Conservation (phyloP, 2,888 invertebrate genomes). For the Itoplectis maculator region DNA sequence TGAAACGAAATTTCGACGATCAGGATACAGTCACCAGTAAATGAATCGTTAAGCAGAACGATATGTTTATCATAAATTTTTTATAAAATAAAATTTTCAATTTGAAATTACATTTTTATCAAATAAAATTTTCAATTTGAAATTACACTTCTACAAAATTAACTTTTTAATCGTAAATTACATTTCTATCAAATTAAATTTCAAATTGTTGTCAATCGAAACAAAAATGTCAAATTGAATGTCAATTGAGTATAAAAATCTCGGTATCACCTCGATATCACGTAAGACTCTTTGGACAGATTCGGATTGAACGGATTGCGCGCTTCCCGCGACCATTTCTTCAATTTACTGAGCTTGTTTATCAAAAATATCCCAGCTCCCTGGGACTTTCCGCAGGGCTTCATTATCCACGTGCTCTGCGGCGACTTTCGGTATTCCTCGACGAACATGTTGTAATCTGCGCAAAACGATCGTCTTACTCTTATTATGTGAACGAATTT, state of each 20-base stretch:
- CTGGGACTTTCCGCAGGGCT: constrained; percentile 97
- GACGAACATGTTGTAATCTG: constrained; percentile 98
- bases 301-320: constrained; percentile 94
- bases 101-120: no score
- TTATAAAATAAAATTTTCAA: no score
- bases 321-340: constrained; percentile 95
- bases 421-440: constrained; percentile 98
- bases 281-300: constrained; percentile 95
- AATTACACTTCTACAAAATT: no score
- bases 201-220: no score
- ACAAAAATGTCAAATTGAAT: no score
- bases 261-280: constrained; percentile 91
- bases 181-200: no score
- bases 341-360: constrained; percentile 96
- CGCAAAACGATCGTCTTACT: neutral
- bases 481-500: no score
- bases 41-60: no score
- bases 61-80: no score
- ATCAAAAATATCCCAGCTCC: constrained; percentile 98
- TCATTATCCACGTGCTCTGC: constrained; percentile 98
- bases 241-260: neutral
- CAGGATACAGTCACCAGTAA: constrained; percentile 11
- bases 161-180: no score
- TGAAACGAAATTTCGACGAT: constrained; percentile 71
- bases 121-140: no score